phyloP scores from a whole-genome alignment of 2,888 invertebrate genomes.

The Trachelus stipa region DNA sequence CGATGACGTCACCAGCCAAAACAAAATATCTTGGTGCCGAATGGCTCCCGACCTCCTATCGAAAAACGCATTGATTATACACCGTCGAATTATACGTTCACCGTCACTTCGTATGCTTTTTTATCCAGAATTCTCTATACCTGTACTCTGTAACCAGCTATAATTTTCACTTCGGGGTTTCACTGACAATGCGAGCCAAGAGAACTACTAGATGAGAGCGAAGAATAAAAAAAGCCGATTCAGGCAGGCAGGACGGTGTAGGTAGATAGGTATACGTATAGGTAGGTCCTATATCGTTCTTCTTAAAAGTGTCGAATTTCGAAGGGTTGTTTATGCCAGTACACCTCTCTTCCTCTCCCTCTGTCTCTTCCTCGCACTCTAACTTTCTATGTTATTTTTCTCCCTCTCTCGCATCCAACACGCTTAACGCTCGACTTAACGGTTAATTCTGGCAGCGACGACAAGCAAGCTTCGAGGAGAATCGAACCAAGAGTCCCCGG shows the following conservation, averaged over 20 bases:
- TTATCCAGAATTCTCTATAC: not conserved
- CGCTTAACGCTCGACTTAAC: not conserved
- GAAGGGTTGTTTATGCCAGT: constrained; percentile 30
- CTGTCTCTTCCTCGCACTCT: not conserved
- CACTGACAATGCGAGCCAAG: not conserved
- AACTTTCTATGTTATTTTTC: not conserved
- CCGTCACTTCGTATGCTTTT: not conserved
- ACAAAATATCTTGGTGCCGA: constrained; percentile 24
- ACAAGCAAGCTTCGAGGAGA: not conserved
- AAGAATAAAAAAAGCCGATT: not conserved
- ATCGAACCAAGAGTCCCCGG: not conserved
- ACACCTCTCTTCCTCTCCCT: constrained; percentile 27
- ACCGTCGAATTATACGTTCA: not conserved
- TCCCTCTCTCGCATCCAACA: not conserved
- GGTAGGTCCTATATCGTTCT: not conserved
- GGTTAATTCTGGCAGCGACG: not conserved
- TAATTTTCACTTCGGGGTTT: not conserved
- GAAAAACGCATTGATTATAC: not conserved
- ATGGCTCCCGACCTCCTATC: not conserved
- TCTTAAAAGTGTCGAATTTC: constrained; percentile 49
- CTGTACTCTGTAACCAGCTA: not conserved
- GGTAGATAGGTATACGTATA: not conserved
- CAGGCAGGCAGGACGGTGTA: not conserved
- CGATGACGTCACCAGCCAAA: constrained; percentile 46
- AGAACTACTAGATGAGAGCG: not conserved